Base-by-base conservation (phyloP, 2,113 vertebrate species). In the Gallinago media region DNA sequence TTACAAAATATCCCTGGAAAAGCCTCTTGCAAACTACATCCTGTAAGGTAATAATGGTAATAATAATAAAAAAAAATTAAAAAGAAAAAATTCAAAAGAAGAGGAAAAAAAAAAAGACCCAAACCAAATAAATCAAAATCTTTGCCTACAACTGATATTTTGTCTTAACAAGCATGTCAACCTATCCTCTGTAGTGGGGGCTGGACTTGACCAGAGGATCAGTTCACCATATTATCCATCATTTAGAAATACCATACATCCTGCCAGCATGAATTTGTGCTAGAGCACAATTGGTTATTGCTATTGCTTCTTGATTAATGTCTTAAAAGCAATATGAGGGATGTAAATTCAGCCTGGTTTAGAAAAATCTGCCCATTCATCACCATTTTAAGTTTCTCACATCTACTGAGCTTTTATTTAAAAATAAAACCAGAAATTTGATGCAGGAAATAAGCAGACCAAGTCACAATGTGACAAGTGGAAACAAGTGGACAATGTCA, bases 181-280 rank as follows among this genome's bases (percentile, higher is more conserved):
- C 16, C 8, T 18, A 12, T 16, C 5, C n/a, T 38, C 36, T 20
- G 6, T 4, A 63, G 5, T 1, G 0, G 3, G 12, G 55, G 8
- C 9, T 26, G 26, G 50, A 36, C 40, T 27, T 74, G 46, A 44
- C 7, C 5, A 73, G 54, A 81, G 27, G 10, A 66, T 12, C 50
- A 59, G 16, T 44, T 44, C 12, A 71, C 20, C 18, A 46, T 40
- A 8, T 63, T 46, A 56, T 62, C 25, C 5, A 0, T 17, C 38
- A 20, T 21, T 62, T 54, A 44, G 8, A 58, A 29, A 54, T 21
- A 38, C 3, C 31, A 40, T 49, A 8, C 20, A 23, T 23, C 42
- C n/a, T 86, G 21, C 58, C 67, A 80, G 13, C 27, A 55, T 4
- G 49, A 68, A 18, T 19, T 14, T 42, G 9, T 58, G 25, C 32